Evolutionary conservation across 2,113 vertebrate species (phyloP), one percentile per base, ranked within the genome.

Genomic region (Tringa solitaria): DNA sequence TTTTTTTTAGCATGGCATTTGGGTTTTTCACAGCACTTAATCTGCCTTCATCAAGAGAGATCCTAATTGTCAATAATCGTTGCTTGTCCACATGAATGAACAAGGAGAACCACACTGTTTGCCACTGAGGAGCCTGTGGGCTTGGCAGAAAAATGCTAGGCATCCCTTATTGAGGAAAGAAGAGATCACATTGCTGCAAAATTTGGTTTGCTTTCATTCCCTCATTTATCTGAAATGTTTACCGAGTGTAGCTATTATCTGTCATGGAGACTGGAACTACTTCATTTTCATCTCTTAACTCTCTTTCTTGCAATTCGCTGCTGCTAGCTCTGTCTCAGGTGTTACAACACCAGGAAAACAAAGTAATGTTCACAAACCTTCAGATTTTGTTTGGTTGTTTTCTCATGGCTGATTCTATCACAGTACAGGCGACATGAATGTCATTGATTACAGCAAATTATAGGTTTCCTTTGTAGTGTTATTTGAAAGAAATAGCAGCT

Each of bases 1-100:
- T 19, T 46, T 57, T 57, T 93, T 50, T 57, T 12, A 61, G 30
- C 26, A 33, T 69, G 27, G 69, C 76, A 87, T 92, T 94, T 74
- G 22, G 15, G 11, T 65, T 93, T 93, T 94, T 75, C 70, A 70
- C 74, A 92, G 82, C 46, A 91, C 33, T 96, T 96, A 96, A 96
- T 96, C 94, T 68, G 59, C 90, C 74, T 94, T 94, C 59, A 43
- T 95, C 90, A 91, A 74, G 84, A 95, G 86, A 93, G 59, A 95
- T 87, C 80, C 19, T 95, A 84, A 94, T 96, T 97, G 91, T 90
- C 45, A 74, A 81, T 89, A 92, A 89, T 93, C 13, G 3, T 68
- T 79, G 51, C 69, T 72, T 87, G 83, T 90, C 80, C 83, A 64
- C 59, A 84, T 72, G 84, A 97, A 92, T 88, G 72, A 92, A 65